These are phyloP conservation scores for Cephalopholis sonnerati DNA, from an alignment of 2,113 vertebrate species.

Conservation along the genomic window DNA sequence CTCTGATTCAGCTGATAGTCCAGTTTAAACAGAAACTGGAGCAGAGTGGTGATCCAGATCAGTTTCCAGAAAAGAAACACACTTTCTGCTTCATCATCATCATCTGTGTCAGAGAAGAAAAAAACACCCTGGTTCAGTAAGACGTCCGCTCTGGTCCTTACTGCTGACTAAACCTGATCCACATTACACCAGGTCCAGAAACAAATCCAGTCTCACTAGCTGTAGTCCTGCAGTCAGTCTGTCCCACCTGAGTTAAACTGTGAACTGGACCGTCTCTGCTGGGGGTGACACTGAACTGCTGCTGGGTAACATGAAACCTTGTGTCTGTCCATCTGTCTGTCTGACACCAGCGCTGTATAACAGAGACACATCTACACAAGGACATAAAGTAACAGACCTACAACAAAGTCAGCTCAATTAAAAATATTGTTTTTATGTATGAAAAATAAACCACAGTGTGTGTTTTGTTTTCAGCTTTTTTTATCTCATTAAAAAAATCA, in stretches of 20 bases:
- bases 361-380: background rate
- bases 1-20: conserved; percentile 6
- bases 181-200: conserved; percentile 8
- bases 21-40: conserved; percentile 30
- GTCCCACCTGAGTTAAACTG: background rate
- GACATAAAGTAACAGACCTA: background rate
- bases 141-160: background rate
- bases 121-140: background rate
- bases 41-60: conserved; percentile 7
- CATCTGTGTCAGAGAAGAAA: background rate
- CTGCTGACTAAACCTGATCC: background rate
- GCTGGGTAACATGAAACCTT: conserved; percentile 55
- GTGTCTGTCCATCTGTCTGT: background rate
- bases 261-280: conserved; percentile 28
- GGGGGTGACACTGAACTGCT: conserved; percentile 43
- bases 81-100: conserved; percentile 19
- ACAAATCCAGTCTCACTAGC: background rate
- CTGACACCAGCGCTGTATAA: background rate
- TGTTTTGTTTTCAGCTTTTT: background rate
- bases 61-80: conserved; percentile 27
- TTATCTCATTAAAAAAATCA: background rate
- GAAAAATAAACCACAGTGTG: accelerated
- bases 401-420: background rate
- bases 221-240: background rate
- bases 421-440: no score